Evolutionary conservation across 2,797 vertebrate species (phyloP), one percentile per base, ranked within the genome.

Genomic region (Pseudopleuronectes americanus): DNA sequence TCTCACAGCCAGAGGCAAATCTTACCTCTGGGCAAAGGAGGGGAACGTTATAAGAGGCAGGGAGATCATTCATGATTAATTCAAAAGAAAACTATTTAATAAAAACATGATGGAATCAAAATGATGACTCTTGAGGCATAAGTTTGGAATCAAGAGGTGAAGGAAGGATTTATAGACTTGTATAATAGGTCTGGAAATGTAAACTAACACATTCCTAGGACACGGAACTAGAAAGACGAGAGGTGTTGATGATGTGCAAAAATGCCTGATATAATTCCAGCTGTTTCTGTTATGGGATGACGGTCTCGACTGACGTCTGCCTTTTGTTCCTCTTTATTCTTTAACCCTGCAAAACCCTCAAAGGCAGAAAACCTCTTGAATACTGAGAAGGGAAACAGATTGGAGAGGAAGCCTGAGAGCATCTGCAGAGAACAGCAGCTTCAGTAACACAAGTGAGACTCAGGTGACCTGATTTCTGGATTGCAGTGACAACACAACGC

Each of bases 401-500:
- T 64, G 63, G 45, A 71, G 26, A 13, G 0, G 38, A 69, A 51
- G n/a, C 19, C 43, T 43, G 28, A 57, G 47, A 57, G 22, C 57
- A 28, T 71, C 64, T 43, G 38, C 41, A 19, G 65, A 61, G 77
- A 71, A 8, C 57, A 24, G 1, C 33, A 31, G 55, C 51, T 38
- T 41, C 36, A 24, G 19, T 6, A 28, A 21, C 16, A 54, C 6
- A 28, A 49, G 26, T 53, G 8, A 24, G 31, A 57, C n/a, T 67
- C 33, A 64, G 38, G 31, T 55, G 70, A 71, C 68, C 64, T 70
- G 19, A 36, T 7, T 57, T 51, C 5, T 6, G 14, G 61, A 62
- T 2, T 2, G 49, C 36, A 58, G 71, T 52, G 58, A 57, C 47
- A 62, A 69, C 52, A 56, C 8, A 13, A 16, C 6, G 16, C 43